phyloP scores from a whole-genome alignment of 2,113 vertebrate genomes.

The Pimephales promelas region DNA sequence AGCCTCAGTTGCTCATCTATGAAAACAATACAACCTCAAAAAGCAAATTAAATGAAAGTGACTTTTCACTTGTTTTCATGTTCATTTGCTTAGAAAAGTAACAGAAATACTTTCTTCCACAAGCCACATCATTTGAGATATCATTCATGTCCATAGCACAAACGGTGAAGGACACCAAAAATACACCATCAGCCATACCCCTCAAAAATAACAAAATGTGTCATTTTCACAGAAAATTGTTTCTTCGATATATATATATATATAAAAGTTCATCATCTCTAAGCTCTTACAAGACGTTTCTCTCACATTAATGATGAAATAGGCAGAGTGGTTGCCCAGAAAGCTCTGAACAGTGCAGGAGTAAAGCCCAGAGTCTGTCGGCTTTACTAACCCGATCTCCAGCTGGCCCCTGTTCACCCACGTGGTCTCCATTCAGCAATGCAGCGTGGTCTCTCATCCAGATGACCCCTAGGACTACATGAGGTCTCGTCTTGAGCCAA shows the following conservation, averaged over 20 bases:
- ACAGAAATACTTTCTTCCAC: neutral
- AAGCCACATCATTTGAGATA: neutral
- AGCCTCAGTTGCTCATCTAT: neutral
- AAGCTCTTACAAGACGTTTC: conserved; percentile 7
- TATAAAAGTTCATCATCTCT: neutral
- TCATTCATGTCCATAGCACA: neutral
- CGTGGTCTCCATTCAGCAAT: conserved; percentile 54
- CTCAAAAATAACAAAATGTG: neutral
- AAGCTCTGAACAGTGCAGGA: conserved; percentile 41
- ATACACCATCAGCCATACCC: too few species aligned
- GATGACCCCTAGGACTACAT: conserved; percentile 34
- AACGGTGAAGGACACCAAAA: neutral
- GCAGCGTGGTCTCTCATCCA: conserved; percentile 46
- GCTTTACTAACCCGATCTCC: conserved; percentile 87
- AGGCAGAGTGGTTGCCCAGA: conserved; percentile 38
- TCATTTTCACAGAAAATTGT: neutral
- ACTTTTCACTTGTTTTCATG: neutral
- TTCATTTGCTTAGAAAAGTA: neutral
- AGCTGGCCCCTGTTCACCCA: conserved; percentile 86
- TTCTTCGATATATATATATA: neutral
- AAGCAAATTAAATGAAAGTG: neutral
- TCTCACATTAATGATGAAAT: conserved; percentile 70
- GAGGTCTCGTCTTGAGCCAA: conserved; percentile 66
- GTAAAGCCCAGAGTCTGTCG: conserved; percentile 55
- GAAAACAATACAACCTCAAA: neutral